phyloP scores from a whole-genome alignment of 1,140 invertebrate genomes.

The Ridgeia piscesae region DNA sequence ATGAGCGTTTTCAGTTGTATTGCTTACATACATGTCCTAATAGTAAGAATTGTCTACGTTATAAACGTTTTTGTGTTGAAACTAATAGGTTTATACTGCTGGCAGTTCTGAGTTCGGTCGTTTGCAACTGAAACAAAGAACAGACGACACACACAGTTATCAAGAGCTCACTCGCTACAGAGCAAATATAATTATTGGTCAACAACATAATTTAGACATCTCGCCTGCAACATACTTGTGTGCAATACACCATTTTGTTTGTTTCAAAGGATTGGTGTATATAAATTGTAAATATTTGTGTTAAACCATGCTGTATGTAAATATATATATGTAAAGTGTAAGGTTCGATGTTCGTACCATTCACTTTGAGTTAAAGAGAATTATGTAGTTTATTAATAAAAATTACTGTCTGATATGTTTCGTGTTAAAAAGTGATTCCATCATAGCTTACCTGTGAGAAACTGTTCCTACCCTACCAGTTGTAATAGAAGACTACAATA shows the following conservation, averaged over 20 bases:
- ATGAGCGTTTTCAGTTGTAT: neutral
- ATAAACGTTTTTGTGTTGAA: neutral
- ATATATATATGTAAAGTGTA: neutral
- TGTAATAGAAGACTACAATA: too few relatives aligned
- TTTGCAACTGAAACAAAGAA: neutral
- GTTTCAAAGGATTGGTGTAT: neutral
- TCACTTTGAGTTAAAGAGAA: neutral
- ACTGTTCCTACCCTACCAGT: too few relatives aligned
- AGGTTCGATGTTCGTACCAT: neutral
- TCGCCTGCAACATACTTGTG: neutral
- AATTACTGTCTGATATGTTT: neutral
- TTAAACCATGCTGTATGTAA: neutral
- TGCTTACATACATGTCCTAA: neutral
- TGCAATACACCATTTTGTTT: neutral
- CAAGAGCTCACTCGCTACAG: neutral
- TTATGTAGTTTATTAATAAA: slow-evolving; percentile 10
- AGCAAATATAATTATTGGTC: neutral
- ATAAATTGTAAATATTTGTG: neutral
- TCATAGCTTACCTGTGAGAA: neutral
- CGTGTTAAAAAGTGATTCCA: neutral
- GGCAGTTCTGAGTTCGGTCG: neutral
- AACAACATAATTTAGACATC: neutral
- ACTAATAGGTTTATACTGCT: neutral
- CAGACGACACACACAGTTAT: neutral
- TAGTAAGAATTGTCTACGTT: neutral